Evolutionary conservation across 1,140 invertebrate genomes (phyloP).

Genomic region (Ips typographus): DNA sequence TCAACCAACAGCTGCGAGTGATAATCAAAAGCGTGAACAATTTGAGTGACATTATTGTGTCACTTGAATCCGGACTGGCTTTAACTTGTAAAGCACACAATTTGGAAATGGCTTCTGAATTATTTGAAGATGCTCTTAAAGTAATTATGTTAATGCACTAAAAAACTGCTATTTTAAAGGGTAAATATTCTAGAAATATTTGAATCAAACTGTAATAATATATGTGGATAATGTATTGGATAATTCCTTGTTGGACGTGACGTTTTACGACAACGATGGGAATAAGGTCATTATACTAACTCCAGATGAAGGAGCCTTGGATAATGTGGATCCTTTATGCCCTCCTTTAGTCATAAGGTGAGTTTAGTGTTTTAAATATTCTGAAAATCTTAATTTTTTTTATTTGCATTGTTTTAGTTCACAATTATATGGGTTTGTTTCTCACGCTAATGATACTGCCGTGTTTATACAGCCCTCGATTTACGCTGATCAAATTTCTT

Average conservation of each 20-base stretch:
- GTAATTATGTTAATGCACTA: background rate
- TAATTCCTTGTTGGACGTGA: conserved; percentile 53
- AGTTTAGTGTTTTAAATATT: background rate
- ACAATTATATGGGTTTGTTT: conserved; percentile 55
- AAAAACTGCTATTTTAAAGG: background rate
- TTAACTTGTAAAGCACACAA: conserved; percentile 43
- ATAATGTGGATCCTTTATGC: conserved; percentile 58
- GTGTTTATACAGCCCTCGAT: conserved; percentile 62
- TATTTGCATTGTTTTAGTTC: conserved; percentile 45
- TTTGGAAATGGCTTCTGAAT: conserved; percentile 39
- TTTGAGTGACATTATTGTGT: conserved; percentile 42
- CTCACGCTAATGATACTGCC: conserved; percentile 54
- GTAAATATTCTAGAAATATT: conserved; percentile 20
- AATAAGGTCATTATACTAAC: conserved; percentile 59
- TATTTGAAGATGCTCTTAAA: conserved; percentile 50
- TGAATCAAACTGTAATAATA: conserved; percentile 54
- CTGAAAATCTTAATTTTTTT: background rate
- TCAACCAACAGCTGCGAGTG: conserved; percentile 44
- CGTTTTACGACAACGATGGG: conserved; percentile 59
- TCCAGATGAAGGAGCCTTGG: conserved; percentile 53
- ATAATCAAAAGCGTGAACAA: conserved; percentile 40
- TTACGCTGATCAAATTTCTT: conserved; percentile 52
- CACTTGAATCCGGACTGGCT: conserved; percentile 38
- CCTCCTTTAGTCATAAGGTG: conserved; percentile 55
- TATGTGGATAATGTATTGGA: conserved; percentile 58